Percentiles rank a stretch among this genome's conserved stretches.
Conservation (phyloP, 2,113 vertebrate genomes). For the Cercopithecus mona region DNA sequence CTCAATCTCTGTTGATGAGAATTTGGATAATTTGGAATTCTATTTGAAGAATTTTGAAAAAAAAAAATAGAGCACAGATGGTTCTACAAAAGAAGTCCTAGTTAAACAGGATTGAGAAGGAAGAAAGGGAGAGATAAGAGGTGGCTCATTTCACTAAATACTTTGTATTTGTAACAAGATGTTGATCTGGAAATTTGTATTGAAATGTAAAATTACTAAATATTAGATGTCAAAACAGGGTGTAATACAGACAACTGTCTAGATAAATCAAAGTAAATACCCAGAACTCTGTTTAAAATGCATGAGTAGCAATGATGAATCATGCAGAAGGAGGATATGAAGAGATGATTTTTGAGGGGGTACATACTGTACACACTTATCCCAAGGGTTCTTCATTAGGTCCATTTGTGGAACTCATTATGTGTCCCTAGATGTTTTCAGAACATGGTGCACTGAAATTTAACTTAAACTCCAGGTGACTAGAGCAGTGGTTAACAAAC, state of each 20-base stretch:
- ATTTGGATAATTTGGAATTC: not conserved
- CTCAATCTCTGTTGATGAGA: not conserved
- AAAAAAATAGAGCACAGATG: not conserved
- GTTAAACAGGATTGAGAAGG: not conserved
- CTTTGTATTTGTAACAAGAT: not conserved
- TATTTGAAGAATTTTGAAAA: not conserved
- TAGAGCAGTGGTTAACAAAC: not conserved
- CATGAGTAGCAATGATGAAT: not conserved
- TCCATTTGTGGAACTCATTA: rapidly evolving
- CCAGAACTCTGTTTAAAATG: not conserved
- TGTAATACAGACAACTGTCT: not conserved
- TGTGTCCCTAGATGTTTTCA: not conserved
- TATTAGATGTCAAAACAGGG: not conserved
- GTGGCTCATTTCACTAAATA: not conserved
- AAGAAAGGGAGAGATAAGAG: not conserved
- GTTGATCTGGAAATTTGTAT: not conserved
- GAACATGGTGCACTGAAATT: not conserved
- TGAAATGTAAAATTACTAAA: not conserved
- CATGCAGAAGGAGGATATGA: not conserved
- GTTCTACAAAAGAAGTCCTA: not conserved
- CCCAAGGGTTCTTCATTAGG: not conserved
- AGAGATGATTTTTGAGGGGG: not conserved
- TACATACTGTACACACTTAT: not conserved
- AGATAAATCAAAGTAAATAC: not conserved
- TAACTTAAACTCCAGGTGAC: not conserved